These are phyloP conservation scores for Apeira syringaria DNA, from an alignment of 2,888 invertebrate species.

Conservation along the genomic window DNA sequence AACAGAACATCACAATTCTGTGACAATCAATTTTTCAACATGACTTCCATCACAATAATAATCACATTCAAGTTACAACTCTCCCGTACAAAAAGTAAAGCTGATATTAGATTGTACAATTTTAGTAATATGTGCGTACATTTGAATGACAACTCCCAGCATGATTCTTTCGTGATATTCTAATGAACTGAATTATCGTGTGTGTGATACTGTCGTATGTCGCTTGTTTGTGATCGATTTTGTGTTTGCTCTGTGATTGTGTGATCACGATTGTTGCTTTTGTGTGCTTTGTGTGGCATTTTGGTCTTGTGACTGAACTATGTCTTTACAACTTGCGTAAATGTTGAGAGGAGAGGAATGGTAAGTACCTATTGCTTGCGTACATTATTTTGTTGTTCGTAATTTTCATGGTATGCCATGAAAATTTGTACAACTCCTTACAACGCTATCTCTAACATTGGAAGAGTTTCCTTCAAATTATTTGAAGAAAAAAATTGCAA, in stretches of 20 bases:
- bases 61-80: not conserved
- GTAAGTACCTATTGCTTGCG: too few species aligned
- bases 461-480: too few species aligned
- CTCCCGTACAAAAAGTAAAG: not conserved
- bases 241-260: conserved; percentile 37
- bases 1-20: conserved; percentile 52
- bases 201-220: conserved; percentile 55
- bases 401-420: too few species aligned
- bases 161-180: conserved; percentile 47
- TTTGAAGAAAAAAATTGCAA: too few species aligned
- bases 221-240: conserved; percentile 39
- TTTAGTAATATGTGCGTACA: conserved; percentile 23
- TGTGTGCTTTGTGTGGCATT: conserved; percentile 26
- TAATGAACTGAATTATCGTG: conserved; percentile 46
- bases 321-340: not conserved
- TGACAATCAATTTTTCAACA: conserved; percentile 43
- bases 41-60: conserved; percentile 1
- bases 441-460: too few species aligned
- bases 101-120: not conserved
- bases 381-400: too few species aligned
- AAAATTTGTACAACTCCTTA: too few species aligned
- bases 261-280: conserved; percentile 46
- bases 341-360: too few species aligned
- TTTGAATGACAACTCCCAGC: conserved; percentile 42
- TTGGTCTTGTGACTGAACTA: conserved; percentile 30